Evolutionary conservation across 2,797 vertebrate genomes (phyloP).

Genomic region (Tenualosa ilisha): DNA sequence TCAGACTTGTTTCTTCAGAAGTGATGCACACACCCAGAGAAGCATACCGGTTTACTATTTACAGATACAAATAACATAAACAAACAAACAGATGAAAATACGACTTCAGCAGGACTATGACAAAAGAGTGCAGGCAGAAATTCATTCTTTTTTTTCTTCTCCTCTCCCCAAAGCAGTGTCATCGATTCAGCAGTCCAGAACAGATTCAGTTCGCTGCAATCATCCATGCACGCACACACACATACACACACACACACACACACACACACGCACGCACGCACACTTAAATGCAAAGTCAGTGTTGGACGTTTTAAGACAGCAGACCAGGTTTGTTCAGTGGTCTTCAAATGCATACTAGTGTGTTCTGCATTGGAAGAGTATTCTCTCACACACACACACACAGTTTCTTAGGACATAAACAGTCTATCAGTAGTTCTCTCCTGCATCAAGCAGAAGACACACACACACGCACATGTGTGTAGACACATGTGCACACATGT

Average conservation of each 20-base stretch:
- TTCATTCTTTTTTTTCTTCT: neutral
- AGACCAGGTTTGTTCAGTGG: neutral
- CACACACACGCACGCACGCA: neutral
- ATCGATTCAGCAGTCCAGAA: neutral
- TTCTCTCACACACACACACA: neutral
- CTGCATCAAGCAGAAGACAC: neutral
- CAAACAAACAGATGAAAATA: neutral
- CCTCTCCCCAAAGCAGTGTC: neutral
- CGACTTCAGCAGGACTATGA: neutral
- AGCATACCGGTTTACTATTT: neutral
- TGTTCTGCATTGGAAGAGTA: neutral
- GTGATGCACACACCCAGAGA: neutral
- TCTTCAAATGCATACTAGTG: neutral
- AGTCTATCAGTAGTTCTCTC: too few species aligned
- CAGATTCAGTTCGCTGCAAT: neutral
- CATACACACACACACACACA: neutral
- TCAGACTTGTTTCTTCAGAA: too few species aligned
- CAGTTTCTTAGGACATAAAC: neutral
- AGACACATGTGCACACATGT: too few species aligned
- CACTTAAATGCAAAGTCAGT: neutral
- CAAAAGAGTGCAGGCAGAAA: neutral
- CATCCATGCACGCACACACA: neutral
- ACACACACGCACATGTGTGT: too few species aligned
- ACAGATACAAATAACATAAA: neutral
- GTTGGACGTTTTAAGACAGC: neutral